Conservation (phyloP, 2,888 invertebrate species). For the Drosophila vallismaia region DNA sequence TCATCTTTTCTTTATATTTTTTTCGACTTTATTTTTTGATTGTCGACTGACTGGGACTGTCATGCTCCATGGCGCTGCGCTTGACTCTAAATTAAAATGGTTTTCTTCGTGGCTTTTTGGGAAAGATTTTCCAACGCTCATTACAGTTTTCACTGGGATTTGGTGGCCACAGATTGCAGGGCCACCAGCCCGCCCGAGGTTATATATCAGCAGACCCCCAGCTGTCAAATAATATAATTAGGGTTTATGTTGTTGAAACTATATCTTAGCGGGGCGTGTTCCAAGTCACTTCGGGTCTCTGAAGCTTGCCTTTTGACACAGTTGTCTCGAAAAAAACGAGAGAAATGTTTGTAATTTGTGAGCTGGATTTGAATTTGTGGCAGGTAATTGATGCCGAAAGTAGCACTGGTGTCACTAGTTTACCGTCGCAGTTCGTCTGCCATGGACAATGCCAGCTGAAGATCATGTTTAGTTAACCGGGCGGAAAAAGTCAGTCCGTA, state of each 20-base stretch:
- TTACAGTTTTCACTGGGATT: constrained; percentile 73
- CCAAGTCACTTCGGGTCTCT: constrained; percentile 7
- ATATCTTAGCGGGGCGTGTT: constrained; percentile 55
- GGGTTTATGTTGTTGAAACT: constrained; percentile 62
- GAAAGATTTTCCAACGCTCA: constrained; percentile 59
- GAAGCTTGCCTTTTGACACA: constrained; percentile 66
- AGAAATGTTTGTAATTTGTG: constrained; percentile 76
- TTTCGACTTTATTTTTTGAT: constrained; percentile 50
- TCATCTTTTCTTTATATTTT: constrained; percentile 48
- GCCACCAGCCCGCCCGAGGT: constrained; percentile 49
- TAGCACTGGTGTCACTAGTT: constrained; percentile 36
- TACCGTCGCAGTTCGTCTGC: constrained; percentile 56
- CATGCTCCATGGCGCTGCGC: constrained; percentile 66
- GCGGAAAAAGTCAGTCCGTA: constrained; percentile 68
- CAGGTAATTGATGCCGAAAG: constrained; percentile 77
- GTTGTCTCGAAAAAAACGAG: constrained; percentile 50
- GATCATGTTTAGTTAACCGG: constrained; percentile 81
- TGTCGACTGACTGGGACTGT: constrained; percentile 56
- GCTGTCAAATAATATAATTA: constrained; percentile 74
- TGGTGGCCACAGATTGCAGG: constrained; percentile 58
- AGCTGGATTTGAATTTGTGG: constrained; percentile 62
- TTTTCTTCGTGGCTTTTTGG: constrained; percentile 30
- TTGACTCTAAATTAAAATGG: constrained; percentile 64
- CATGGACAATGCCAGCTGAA: constrained; percentile 71
- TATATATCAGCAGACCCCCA: constrained; percentile 63